Percentiles rank a stretch among this genome's conserved stretches.
Evolutionary conservation across 2,113 vertebrate genomes (phyloP).

Genomic region (Hippocampus mohnikei): DNA sequence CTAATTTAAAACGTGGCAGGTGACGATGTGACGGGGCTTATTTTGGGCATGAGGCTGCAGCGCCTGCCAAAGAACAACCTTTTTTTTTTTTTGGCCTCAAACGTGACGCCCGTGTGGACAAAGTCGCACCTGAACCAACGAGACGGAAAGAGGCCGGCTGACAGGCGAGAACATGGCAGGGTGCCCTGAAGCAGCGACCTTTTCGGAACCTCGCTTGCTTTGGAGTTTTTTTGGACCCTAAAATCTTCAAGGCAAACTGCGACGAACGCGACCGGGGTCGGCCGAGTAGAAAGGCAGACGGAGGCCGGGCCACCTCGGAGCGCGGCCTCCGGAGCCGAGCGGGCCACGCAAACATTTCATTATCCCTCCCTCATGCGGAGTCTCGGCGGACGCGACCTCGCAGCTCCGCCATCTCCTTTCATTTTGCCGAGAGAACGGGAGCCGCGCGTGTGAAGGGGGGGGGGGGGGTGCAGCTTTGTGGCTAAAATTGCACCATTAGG

Average conservation of each 20-base stretch:
- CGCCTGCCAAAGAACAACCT: neutral
- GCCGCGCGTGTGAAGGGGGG: slow-evolving; percentile 52
- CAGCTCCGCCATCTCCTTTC: slow-evolving; percentile 43
- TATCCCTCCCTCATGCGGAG: slow-evolving; percentile 47
- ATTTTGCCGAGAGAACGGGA: slow-evolving; percentile 45
- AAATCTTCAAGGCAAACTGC: neutral
- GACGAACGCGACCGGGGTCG: neutral
- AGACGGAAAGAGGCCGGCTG: slow-evolving; percentile 20
- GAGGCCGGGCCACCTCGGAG: slow-evolving; percentile 52
- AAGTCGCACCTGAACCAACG: slow-evolving; percentile 38
- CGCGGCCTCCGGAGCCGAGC: slow-evolving; percentile 30
- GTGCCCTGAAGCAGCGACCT: neutral
- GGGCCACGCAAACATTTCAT: slow-evolving; percentile 54
- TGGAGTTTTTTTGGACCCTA: neutral
- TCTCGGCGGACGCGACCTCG: slow-evolving; percentile 16
- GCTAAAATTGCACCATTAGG: slow-evolving; percentile 69
- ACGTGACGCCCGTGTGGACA: slow-evolving; percentile 30
- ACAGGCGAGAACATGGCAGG: neutral
- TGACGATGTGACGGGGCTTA: slow-evolving; percentile 43
- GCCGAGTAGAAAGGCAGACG: slow-evolving; percentile 20
- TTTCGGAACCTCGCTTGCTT: neutral
- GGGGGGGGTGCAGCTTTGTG: slow-evolving; percentile 40
- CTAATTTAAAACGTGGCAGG: slow-evolving; percentile 49
- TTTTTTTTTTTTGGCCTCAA: slow-evolving; percentile 14
- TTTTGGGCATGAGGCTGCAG: slow-evolving; percentile 39